A percentile compares a stretch with the other conserved stretches of the same genome.
These are phyloP conservation scores for Scaptomyza pallida DNA, from an alignment of 1,140 invertebrate species.

Conservation along the genomic window DNA sequence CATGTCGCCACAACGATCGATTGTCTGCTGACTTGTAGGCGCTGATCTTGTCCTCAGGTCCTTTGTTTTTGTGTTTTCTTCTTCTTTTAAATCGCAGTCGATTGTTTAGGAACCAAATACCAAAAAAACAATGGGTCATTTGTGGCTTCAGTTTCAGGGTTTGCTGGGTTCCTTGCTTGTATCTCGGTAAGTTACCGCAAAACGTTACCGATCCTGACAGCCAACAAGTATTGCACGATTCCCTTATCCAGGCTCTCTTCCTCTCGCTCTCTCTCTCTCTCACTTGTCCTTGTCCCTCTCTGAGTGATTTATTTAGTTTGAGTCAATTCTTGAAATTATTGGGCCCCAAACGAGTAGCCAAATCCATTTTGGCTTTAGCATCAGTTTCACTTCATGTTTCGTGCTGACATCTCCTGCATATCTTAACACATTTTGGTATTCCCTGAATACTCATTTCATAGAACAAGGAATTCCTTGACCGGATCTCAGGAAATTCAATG, in stretches of 20 bases:
- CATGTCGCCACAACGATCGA: slow-evolving; percentile 54
- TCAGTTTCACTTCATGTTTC: slow-evolving; percentile 37
- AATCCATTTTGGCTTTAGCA: slow-evolving; percentile 26
- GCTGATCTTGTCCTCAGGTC: slow-evolving; percentile 19
- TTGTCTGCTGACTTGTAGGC: slow-evolving; percentile 52
- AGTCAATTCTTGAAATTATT: slow-evolving; percentile 80
- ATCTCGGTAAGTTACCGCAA: slow-evolving; percentile 42
- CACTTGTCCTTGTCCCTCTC: slow-evolving; percentile 35
- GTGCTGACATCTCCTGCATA: slow-evolving; percentile 73
- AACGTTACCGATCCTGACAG: slow-evolving; percentile 75
- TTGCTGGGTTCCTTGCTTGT: slow-evolving; percentile 1
- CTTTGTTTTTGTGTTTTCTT: slow-evolving; percentile 24
- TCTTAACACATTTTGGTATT: slow-evolving; percentile 79
- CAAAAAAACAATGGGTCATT: slow-evolving; percentile 76
- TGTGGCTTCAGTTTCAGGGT: slow-evolving; percentile 4
- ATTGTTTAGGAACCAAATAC: slow-evolving; percentile 60
- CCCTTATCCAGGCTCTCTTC: slow-evolving; percentile 11
- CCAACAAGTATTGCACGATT: slow-evolving; percentile 79
- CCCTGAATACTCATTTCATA: slow-evolving; percentile 51
- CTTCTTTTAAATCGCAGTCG: slow-evolving; percentile 31
- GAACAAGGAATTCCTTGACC: slow-evolving; percentile 22
- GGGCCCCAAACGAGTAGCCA: slow-evolving; percentile 43
- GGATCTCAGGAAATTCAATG: neutral
- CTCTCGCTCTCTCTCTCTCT: neutral
- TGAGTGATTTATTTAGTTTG: slow-evolving; percentile 82